Evolutionary conservation across 1,140 invertebrate genomes (phyloP).

Genomic region (Drosophila dunni): DNA sequence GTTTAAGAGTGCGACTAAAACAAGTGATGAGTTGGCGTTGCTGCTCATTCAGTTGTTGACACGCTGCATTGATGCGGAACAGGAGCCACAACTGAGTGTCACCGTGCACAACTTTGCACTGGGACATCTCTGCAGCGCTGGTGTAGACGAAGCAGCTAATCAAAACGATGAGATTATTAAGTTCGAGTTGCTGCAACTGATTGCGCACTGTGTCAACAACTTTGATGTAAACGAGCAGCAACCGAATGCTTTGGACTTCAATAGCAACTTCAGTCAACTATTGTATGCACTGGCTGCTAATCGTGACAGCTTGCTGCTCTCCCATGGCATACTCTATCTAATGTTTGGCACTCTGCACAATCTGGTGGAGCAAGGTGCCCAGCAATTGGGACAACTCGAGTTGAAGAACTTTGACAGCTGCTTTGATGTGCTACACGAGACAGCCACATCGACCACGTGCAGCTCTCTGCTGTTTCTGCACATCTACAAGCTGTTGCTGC

Average conservation of each 20-base stretch:
- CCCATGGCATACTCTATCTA: conserved; percentile 65
- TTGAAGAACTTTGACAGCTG: conserved; percentile 64
- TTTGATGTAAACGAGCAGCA: conserved; percentile 62
- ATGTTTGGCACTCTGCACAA: conserved; percentile 78
- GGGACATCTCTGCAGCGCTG: conserved; percentile 60
- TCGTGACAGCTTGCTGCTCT: conserved; percentile 42
- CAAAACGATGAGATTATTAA: conserved; percentile 71
- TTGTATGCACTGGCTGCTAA: conserved; percentile 68
- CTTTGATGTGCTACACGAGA: conserved; percentile 61
- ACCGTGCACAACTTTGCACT: conserved; percentile 76
- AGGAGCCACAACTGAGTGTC: conserved; percentile 63
- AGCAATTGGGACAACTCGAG: conserved; percentile 63
- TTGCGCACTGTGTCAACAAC: conserved; percentile 73
- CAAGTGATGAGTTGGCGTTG: conserved; percentile 75
- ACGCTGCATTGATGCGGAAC: conserved; percentile 70
- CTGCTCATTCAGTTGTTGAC: conserved; percentile 69
- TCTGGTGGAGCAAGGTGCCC: conserved; percentile 56
- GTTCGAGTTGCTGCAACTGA: conserved; percentile 69
- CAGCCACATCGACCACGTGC: conserved; percentile 21
- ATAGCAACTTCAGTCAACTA: conserved; percentile 68
- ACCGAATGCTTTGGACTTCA: conserved; percentile 62
- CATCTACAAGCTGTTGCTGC: conserved; percentile 66
- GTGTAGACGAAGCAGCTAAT: conserved; percentile 23
- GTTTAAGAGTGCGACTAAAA: conserved; percentile 51
- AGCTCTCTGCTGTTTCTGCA: conserved; percentile 57